Conservation (phyloP, 2,888 invertebrate species). For the Exocentrus adspersus region DNA sequence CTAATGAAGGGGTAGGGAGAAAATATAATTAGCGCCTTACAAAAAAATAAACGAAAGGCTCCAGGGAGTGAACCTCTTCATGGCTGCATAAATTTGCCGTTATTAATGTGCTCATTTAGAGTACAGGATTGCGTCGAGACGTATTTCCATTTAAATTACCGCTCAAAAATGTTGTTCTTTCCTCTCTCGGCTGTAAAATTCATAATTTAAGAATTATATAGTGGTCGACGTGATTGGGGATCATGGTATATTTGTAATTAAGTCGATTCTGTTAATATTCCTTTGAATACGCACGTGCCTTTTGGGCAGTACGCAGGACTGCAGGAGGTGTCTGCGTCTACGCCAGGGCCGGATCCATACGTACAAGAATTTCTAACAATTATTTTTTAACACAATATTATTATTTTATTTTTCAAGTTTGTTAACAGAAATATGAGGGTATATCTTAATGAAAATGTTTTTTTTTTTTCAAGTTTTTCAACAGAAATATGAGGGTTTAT, state of each 20-base stretch:
- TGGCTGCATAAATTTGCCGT: conserved; percentile 1
- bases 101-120: not conserved
- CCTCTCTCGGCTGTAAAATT: not conserved
- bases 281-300: conserved; percentile 31
- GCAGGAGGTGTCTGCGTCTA: conserved; percentile 8
- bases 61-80: not conserved
- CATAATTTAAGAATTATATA: conserved; percentile 3
- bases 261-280: conserved; percentile 19
- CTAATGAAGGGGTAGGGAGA: not conserved
- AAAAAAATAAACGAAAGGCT: not conserved
- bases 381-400: too few relatives aligned
- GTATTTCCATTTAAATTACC: conserved; percentile 2
- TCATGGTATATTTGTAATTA: conserved; percentile 19
- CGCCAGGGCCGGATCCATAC: conserved; percentile 19
- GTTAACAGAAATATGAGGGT: too few relatives aligned
- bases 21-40: not conserved
- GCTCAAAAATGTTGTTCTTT: not conserved
- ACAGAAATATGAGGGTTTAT: too few relatives aligned
- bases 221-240: conserved; percentile 9
- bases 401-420: too few relatives aligned
- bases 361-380: too few relatives aligned
- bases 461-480: too few relatives aligned
- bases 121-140: not conserved
- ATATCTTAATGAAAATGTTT: too few relatives aligned
- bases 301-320: conserved; percentile 22